A percentile compares a stretch with the other conserved stretches of the same genome.
phyloP scores from a whole-genome alignment of 2,113 vertebrate genomes.

The Sander lucioperca region DNA sequence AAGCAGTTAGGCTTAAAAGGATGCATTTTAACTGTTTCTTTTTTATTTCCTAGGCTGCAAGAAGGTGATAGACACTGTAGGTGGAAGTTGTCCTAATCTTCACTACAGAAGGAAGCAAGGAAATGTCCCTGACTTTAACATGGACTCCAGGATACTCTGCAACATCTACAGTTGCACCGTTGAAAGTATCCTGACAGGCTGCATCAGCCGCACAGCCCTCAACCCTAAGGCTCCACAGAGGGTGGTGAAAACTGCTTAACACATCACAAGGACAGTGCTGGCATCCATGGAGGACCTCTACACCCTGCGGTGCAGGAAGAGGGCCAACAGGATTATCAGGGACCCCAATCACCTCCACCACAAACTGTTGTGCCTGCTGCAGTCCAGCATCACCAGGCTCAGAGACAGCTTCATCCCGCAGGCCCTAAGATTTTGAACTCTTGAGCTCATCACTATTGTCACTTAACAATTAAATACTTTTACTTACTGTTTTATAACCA shows the following conservation, averaged over 20 bases:
- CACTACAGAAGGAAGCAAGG: neutral
- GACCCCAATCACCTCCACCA: neutral
- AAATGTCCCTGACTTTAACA: neutral
- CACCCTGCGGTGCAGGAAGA: neutral
- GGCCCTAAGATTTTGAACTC: no score
- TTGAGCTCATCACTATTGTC: no score
- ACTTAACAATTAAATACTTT: no score
- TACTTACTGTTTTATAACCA: no score
- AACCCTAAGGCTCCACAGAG: neutral
- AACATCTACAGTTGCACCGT: neutral
- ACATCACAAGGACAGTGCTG: neutral
- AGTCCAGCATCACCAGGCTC: neutral
- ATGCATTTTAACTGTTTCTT: neutral
- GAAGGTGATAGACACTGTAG: neutral
- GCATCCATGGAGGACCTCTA: neutral
- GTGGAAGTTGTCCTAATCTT: neutral
- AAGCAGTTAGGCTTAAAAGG: neutral
- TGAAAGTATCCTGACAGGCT: neutral
- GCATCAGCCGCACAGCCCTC: neutral
- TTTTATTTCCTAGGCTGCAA: neutral
- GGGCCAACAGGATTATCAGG: neutral
- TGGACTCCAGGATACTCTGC: neutral
- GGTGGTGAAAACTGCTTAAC: no score
- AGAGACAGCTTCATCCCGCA: no score
- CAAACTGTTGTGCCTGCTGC: no score